Base-by-base conservation (phyloP, 2,113 vertebrate genomes). In the Odobenus rosmarus region DNA sequence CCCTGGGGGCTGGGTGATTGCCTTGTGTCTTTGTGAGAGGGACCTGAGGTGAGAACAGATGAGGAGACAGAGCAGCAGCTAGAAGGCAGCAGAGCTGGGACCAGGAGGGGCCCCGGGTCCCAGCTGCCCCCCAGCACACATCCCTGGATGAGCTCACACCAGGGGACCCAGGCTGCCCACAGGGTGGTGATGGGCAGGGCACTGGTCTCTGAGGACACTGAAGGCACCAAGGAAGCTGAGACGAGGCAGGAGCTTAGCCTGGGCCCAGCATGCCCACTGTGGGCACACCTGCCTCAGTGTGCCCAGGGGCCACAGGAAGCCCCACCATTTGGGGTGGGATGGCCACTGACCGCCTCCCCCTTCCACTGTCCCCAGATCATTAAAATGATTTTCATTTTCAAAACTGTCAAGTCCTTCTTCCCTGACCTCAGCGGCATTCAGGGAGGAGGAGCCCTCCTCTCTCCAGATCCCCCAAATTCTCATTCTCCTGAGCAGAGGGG, bases 341-440 rank as follows among this genome's bases (percentile, higher is more conserved):
- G 14, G 42, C 55, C 33, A 51, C 53, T 10, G 61, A 55, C 28
- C 14, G 59, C 5, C n/a, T 72, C 26, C 23, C 21, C 24, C 55
- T 12, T 10, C 71, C 31, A 71, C n/a, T 82, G 72, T 61, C 16
- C 21, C 24, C 39, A 69, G 53, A 49, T 46, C 77, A 72, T 4
- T 11, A 13, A 46, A 59, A 7, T 53, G 23, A 79, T 62, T 39
- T 71, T 39, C 28, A 46, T 74, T 96, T 92, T 42, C 55, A 84
- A 88, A 92, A 82, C 16, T 14, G 26, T 6, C 46, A 95, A 84
- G 53, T 77, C 46, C 92, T 61, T 69, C 42, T 67, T 85, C 1
- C 5, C 83, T 93, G 74, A 79, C n/a, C 81, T 87, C 53, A 62
- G n/a, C 0, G 3, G 28, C n/a, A 91, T 59, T 49, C 5, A 7